Conservation (phyloP, 1,140 invertebrate species). For the Cotesia glomerata region DNA sequence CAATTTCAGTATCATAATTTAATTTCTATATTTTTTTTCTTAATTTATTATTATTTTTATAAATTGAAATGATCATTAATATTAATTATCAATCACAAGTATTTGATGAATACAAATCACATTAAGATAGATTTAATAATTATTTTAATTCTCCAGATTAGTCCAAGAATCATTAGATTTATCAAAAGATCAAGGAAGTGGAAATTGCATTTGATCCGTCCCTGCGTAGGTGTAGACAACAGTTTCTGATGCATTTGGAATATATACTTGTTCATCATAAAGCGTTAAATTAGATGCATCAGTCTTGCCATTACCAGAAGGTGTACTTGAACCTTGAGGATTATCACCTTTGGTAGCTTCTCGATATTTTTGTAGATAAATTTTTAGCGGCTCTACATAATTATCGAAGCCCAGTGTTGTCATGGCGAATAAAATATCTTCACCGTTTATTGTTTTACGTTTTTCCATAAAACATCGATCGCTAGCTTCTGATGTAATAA, state of each 20-base stretch:
- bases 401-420: conserved; percentile 97
- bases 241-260: conserved; percentile 56
- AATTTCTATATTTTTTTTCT: too few relatives aligned
- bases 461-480: conserved; percentile 97
- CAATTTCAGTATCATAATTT: too few relatives aligned
- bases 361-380: conserved; percentile 96
- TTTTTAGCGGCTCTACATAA: conserved; percentile 95
- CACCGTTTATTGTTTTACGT: conserved; percentile 98
- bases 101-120: too few relatives aligned
- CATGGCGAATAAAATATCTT: conserved; percentile 98
- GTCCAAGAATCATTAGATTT: background rate
- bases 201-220: conserved; percentile 61
- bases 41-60: too few relatives aligned
- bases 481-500: conserved; percentile 98
- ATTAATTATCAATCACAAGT: too few relatives aligned
- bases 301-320: conserved; percentile 51
- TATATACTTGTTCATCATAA: conserved; percentile 61
- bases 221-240: conserved; percentile 61
- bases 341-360: conserved; percentile 71
- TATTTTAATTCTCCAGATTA: background rate
- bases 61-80: too few relatives aligned
- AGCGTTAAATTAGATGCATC: conserved; percentile 45
- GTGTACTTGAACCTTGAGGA: conserved; percentile 37
- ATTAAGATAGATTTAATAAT: too few relatives aligned
- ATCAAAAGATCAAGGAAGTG: conserved; percentile 52